Evolutionary conservation across 92 coral and sea anemone genomes (phyloP).

Genomic region (Isaurus tuberculatus): DNA sequence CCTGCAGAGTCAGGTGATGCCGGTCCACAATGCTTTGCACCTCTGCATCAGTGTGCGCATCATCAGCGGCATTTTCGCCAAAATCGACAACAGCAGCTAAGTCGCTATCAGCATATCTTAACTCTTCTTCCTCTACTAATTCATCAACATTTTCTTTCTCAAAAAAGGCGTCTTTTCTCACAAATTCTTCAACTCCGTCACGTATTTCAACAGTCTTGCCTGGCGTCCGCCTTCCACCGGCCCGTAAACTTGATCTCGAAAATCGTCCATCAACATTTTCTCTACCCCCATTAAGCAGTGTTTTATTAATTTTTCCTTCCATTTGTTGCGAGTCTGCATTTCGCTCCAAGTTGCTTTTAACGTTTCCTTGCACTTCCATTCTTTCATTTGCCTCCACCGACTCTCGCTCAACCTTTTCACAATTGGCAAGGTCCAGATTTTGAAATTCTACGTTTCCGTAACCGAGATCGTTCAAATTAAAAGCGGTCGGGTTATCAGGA

Average conservation of each 20-base stretch:
- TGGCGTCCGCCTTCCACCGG: slow-evolving; percentile 34
- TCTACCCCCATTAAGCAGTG: not conserved
- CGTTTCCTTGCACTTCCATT: not conserved
- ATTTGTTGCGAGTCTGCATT: not conserved
- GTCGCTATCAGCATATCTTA: slow-evolving; percentile 71
- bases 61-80: slow-evolving; percentile 74
- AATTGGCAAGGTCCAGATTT: not conserved
- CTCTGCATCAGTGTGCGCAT: slow-evolving; percentile 89
- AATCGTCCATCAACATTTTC: slow-evolving; percentile 17
- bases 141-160: slow-evolving; percentile 40
- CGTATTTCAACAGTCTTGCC: slow-evolving; percentile 37
- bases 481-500: slow-evolving; percentile 26
- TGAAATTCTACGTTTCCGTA: not conserved
- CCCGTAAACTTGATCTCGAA: slow-evolving; percentile 26
- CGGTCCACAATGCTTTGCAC: slow-evolving; percentile 84
- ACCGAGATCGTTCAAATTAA: not conserved
- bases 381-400: not conserved
- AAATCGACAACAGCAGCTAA: slow-evolving; percentile 85
- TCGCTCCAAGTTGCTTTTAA: not conserved
- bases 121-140: slow-evolving; percentile 47
- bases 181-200: not conserved
- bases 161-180: not conserved
- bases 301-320: not conserved
- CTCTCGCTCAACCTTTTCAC: not conserved
- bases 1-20: slow-evolving; percentile 85